Evolutionary conservation across 1,140 invertebrate genomes (phyloP), one percentile per base, ranked within the genome.

Genomic region (Dendroctonus valens): DNA sequence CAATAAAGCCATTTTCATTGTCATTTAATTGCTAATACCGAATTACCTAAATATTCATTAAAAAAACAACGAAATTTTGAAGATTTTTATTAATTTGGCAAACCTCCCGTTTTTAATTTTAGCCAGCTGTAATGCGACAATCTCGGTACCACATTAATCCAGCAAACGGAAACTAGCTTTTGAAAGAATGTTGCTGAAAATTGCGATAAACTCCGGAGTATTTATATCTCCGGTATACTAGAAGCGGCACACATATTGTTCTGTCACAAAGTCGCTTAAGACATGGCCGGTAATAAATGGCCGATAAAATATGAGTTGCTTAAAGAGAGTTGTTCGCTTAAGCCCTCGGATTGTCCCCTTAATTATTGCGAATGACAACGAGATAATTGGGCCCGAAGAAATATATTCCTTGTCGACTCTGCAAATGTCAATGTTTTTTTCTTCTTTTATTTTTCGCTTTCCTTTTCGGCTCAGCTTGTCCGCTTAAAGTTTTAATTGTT

Each of bases 251-350:
- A 52, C 59, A 61, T 61, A 61, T 61, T 61, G 59, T 61, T 52
- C 59, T 61, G 59, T 61, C 59, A 61, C 48, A 52, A 61, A 61
- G 49, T 61, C 59, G 59, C 49, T 61, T 61, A 61, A 61, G 59
- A 61, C 48, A 61, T 15, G 48, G 58, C 14, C 53, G 15, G 49
- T 61, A 61, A 61, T 61, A 61, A 61, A 61, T 61, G 59, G 49
- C 49, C 48, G 38, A 50, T 61, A 61, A 61, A 61, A 61, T 61
- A 61, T 61, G 59, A 61, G 59, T 61, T 50, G 49, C 50, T 61
- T 61, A 61, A 61, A 61, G 59, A 61, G 49, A 61, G 59, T 61
- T 61, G 59, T 61, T 61, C 59, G 59, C 41, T 61, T 52, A 51
- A 61, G 49, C 12, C 55, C 14, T 37, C 48, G 40, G 59, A 61